A percentile compares a stretch with the other conserved stretches of the same genome.
Conservation (phyloP, 2,113 vertebrate species). For the Apodemus sylvaticus region DNA sequence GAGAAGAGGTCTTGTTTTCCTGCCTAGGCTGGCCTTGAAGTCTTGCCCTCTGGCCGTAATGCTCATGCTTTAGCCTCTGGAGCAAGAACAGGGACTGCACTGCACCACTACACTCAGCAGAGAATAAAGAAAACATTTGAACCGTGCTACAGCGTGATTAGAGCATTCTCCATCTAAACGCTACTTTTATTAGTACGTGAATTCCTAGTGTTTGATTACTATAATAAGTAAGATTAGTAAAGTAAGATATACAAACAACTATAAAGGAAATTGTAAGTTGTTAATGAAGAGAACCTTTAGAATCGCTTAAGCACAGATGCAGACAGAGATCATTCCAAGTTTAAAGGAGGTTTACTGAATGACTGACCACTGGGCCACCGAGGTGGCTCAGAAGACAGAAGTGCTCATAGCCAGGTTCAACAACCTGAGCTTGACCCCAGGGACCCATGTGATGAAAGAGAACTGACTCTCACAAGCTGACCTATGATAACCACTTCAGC, state of each 20-base stretch:
- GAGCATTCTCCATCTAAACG: slow-evolving; percentile 21
- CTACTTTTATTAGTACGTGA: slow-evolving; percentile 28
- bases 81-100: background rate
- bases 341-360: background rate
- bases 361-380: background rate
- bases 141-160: background rate
- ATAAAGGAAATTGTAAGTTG: slow-evolving; percentile 11
- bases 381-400: background rate
- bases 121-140: background rate
- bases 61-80: background rate
- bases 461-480: background rate
- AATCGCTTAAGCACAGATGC: background rate
- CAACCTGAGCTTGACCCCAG: background rate
- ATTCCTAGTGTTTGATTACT: background rate
- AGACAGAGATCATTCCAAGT: background rate
- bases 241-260: slow-evolving; percentile 16
- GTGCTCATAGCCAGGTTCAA: background rate
- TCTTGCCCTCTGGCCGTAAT: background rate
- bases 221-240: slow-evolving; percentile 58
- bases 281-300: slow-evolving; percentile 9
- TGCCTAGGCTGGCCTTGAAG: background rate
- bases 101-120: background rate
- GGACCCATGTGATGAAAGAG: background rate
- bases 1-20: background rate
- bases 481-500: background rate